phyloP scores from a whole-genome alignment of 2,113 vertebrate species.

The Ciconia maguari region DNA sequence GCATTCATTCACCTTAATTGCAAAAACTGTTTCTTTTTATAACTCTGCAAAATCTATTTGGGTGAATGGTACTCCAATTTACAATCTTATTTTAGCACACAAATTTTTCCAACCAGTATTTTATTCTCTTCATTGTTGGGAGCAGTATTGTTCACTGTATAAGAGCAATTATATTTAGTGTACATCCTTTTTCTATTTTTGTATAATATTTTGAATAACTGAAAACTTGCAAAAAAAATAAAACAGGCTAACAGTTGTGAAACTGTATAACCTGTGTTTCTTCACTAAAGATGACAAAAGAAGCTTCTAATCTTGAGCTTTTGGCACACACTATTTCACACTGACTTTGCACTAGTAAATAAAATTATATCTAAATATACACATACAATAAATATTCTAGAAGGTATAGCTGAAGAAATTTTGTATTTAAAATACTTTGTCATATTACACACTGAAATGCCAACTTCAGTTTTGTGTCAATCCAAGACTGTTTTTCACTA shows the following conservation, averaged over 20 bases:
- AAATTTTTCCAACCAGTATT: not conserved
- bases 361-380: not conserved
- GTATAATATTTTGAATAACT: not conserved
- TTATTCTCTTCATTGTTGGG: not conserved
- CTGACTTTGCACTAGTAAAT: not conserved
- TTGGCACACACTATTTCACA: not conserved
- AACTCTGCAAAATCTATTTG: constrained; percentile 12
- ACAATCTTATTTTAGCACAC: constrained; percentile 3
- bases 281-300: not conserved
- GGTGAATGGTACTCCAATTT: not conserved
- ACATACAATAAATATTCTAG: not conserved
- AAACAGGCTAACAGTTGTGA: not conserved
- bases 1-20: constrained; percentile 39
- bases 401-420: not conserved
- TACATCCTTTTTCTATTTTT: not conserved
- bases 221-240: not conserved
- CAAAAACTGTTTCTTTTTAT: not conserved
- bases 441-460: not conserved
- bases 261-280: not conserved
- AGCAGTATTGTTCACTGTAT: not conserved
- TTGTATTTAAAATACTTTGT: not conserved
- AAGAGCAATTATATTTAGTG: not conserved
- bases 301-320: not conserved
- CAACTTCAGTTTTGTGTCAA: not conserved
- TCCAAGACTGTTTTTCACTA: not conserved